Percentiles rank a stretch among this genome's conserved stretches.
Conservation (phyloP, 2,113 vertebrate genomes). For the Thamnaconus septentrionalis region DNA sequence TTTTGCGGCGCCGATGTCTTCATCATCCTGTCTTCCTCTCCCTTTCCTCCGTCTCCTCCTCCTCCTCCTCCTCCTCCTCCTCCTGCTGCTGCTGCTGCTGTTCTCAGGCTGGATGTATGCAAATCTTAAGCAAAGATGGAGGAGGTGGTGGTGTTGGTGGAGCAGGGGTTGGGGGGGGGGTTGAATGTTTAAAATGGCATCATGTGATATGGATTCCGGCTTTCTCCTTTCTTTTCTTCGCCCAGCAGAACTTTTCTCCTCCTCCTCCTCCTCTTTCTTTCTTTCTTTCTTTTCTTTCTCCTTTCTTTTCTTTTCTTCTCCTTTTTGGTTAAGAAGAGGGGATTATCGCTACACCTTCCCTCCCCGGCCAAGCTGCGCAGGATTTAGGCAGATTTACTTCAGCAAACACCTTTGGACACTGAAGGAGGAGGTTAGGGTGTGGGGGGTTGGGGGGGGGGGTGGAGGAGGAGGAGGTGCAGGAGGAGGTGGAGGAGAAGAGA, state of each 20-base stretch:
- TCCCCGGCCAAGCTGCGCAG: conserved; percentile 83
- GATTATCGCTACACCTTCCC: conserved; percentile 94
- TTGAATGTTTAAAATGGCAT: conserved; percentile 80
- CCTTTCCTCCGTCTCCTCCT: no score
- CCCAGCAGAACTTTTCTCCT: conserved; percentile 30
- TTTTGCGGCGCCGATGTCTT: conserved; percentile 39
- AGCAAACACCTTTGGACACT: conserved; percentile 98
- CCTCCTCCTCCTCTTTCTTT: conserved; percentile 44
- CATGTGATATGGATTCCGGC: conserved; percentile 93
- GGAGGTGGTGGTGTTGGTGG: no score
- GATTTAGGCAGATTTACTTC: conserved; percentile 98
- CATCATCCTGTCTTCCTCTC: no score
- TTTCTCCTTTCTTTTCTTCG: conserved; percentile 59
- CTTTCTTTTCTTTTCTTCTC: conserved; percentile 1
- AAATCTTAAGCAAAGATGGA: conserved; percentile 61
- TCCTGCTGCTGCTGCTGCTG: no score
- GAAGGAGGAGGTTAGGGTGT: conserved; percentile 63
- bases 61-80: no score
- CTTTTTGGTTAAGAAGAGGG: conserved; percentile 81
- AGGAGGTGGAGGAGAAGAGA: no score
- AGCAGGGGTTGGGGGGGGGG: conserved; percentile 1
- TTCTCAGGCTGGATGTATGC: conserved; percentile 65
- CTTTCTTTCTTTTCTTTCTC: conserved; percentile 61
- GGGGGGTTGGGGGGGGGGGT: conserved; percentile 77
- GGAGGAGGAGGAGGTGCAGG: no score